Evolutionary conservation across 2,113 vertebrate species (phyloP), one percentile per base, ranked within the genome.

Genomic region (Riparia riparia): DNA sequence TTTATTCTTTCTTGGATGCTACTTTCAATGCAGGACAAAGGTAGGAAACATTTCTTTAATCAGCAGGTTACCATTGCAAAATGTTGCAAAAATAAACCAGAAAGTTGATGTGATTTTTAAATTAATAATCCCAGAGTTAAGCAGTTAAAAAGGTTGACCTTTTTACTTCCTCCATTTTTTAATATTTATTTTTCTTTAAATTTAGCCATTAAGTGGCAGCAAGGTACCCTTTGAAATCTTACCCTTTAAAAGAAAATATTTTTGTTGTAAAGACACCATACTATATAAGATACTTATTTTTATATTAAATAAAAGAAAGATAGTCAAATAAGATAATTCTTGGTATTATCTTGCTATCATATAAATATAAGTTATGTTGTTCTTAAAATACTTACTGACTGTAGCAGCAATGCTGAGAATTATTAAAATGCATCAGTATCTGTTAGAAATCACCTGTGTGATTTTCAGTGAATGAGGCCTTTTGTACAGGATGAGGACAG

Each of bases 381-480:
- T 90, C 49, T 71, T 82, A 26, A 32, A 57, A 11, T 10, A 44
- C 18, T 74, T 78, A 32, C 53, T 76, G 66, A 8, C 53, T 80
- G 50, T 51, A 69, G 66, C 58, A 82, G 50, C 13, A 73, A 25
- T 49, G 54, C 25, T 70, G 71, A n/a, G 79, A 84, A 74, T 68
- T 5, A 74, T 90, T 93, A 15, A 82, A 86, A 51, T 71, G 58
- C n/a, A 74, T 90, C 51, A 68, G 37, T 57, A 73, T 77, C 26
- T 63, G 18, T 93, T 61, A 76, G 91, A 93, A 94, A 88, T 88
- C 86, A 90, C 80, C 87, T 95, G 66, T 41, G 20, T 69, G 79
- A 54, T 81, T 96, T 80, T 54, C 18, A 39, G 65, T 50, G 74
- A 73, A 60, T 2, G 7, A 57, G 50, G 64, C 22, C 31, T 79